phyloP scores from a whole-genome alignment of 2,113 vertebrate species.

The Seriola quinqueradiata region DNA sequence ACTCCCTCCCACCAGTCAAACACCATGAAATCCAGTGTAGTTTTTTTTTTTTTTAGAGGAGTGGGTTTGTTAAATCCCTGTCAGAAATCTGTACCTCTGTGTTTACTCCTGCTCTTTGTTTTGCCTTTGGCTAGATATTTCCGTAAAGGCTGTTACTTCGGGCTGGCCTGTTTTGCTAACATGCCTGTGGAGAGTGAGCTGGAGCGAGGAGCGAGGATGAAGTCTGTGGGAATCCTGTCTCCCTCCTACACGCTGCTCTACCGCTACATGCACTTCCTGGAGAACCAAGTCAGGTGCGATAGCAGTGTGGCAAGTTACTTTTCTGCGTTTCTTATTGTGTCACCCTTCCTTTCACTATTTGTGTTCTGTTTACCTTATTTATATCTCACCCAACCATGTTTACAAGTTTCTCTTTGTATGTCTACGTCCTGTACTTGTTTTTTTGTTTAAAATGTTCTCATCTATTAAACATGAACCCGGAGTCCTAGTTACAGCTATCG shows the following conservation, averaged over 20 bases:
- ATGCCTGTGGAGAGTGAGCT: slow-evolving; percentile 97
- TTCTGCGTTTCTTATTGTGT: background rate
- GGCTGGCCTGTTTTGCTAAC: slow-evolving; percentile 98
- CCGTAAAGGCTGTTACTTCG: slow-evolving; percentile 95
- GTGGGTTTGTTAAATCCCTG: fast-evolving
- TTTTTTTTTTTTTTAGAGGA: too few relatives aligned
- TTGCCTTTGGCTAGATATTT: slow-evolving; percentile 89
- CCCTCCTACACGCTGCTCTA: slow-evolving; percentile 97
- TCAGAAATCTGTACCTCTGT: background rate
- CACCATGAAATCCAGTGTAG: background rate
- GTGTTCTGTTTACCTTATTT: slow-evolving; percentile 1
- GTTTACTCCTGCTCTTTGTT: slow-evolving; percentile 16
- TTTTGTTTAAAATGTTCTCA: slow-evolving; percentile 63
- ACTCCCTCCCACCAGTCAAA: too few relatives aligned
- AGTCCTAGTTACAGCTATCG: slow-evolving; percentile 44
- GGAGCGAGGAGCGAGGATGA: slow-evolving; percentile 97
- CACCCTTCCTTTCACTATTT: background rate
- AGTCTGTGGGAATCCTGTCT: slow-evolving; percentile 96
- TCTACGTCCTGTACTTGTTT: slow-evolving; percentile 12
- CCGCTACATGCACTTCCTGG: slow-evolving; percentile 98
- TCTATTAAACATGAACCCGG: slow-evolving; percentile 74
- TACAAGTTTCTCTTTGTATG: slow-evolving; percentile 13
- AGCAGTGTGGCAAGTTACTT: background rate
- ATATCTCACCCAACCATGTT: background rate
- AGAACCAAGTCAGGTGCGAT: slow-evolving; percentile 94